Percentiles rank a stretch among this genome's conserved stretches.
Evolutionary conservation across 2,797 vertebrate genomes (phyloP).

Genomic region (Alfaro cultratus): DNA sequence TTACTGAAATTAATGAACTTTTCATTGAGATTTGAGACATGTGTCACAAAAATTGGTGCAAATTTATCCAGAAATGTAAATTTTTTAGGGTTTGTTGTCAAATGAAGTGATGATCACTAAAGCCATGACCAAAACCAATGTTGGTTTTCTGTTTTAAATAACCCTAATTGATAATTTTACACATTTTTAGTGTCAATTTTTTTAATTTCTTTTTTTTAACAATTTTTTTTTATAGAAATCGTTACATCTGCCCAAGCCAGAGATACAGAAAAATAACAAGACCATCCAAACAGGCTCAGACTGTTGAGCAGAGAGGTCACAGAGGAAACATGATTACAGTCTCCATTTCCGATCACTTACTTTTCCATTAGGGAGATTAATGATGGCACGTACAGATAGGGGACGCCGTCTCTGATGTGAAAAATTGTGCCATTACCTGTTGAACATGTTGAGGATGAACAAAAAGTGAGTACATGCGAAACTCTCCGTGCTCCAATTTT

Average conservation of each 20-base stretch:
- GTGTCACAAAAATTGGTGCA: not conserved
- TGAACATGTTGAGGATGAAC: constrained; percentile 50
- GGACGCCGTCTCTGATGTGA: constrained; percentile 36
- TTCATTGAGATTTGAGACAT: not conserved
- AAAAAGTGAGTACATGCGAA: not conserved
- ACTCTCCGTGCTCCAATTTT: not conserved
- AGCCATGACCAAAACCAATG: not conserved
- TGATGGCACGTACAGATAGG: constrained; percentile 27
- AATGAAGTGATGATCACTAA: not conserved
- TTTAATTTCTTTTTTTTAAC: no score
- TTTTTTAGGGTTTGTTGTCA: not conserved
- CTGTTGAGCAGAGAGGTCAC: constrained; percentile 9
- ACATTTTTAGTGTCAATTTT: not conserved
- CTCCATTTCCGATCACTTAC: constrained; percentile 51
- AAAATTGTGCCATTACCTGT: constrained; percentile 63
- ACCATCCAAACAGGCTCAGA: not conserved
- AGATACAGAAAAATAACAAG: not conserved
- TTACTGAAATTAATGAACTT: not conserved
- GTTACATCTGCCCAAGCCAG: not conserved
- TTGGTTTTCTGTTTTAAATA: not conserved
- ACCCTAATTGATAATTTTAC: not conserved
- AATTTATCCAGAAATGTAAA: not conserved
- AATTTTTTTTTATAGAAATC: not conserved
- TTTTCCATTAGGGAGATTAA: constrained; percentile 68
- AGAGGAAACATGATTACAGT: constrained; percentile 54